A percentile compares a stretch with the other conserved stretches of the same genome.
phyloP scores from a whole-genome alignment of 2,113 vertebrate genomes.

The Mesitornis unicolor region DNA sequence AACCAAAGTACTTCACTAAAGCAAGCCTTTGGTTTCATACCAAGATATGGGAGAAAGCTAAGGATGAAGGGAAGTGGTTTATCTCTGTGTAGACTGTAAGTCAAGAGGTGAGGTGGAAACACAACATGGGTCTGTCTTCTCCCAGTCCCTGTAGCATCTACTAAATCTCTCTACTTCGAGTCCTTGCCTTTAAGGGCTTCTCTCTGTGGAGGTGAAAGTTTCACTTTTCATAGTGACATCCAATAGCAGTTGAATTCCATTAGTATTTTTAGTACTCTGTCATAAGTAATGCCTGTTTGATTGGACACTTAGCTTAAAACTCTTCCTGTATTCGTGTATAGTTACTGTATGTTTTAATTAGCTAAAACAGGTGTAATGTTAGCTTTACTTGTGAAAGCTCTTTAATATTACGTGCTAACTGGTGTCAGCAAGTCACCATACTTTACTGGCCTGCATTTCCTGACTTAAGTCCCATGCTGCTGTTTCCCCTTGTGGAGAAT shows the following conservation, averaged over 20 bases:
- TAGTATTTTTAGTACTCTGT: constrained; percentile 69
- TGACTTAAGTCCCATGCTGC: neutral
- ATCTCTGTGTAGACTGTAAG: neutral
- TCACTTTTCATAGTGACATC: constrained; percentile 41
- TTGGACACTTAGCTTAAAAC: constrained; percentile 10
- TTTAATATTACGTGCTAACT: neutral
- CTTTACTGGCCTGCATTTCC: neutral
- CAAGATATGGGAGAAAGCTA: neutral
- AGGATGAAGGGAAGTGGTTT: neutral
- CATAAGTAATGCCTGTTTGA: constrained; percentile 18
- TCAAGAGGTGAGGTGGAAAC: neutral
- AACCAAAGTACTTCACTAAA: neutral
- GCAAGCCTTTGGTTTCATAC: neutral
- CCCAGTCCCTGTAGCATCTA: neutral
- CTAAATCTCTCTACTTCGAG: neutral
- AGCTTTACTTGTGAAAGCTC: neutral
- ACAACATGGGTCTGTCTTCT: neutral
- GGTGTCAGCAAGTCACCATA: neutral
- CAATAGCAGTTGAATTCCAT: constrained; percentile 54
- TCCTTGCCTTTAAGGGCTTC: neutral
- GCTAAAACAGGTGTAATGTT: constrained; percentile 43
- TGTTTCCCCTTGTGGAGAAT: neutral
- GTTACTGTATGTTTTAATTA: constrained; percentile 60
- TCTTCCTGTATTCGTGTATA: constrained; percentile 47
- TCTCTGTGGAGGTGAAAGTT: neutral